Percentiles rank a stretch among this genome's conserved stretches.
Evolutionary conservation across 1,140 invertebrate genomes (phyloP).

Genomic region (Cydia fagiglandana): DNA sequence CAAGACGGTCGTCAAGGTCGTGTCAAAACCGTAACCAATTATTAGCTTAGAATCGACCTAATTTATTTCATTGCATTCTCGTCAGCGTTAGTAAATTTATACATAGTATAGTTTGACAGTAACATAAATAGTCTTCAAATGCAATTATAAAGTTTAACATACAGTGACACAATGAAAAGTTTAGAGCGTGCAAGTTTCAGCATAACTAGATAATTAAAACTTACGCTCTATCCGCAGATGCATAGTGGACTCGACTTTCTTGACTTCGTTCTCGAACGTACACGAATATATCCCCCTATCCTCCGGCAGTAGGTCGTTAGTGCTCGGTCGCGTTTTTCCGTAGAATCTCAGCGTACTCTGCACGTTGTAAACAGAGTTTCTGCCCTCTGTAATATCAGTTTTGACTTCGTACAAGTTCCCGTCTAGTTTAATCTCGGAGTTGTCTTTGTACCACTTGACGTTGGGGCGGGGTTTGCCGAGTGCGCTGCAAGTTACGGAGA

Average conservation of each 20-base stretch:
- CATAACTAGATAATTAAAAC: constrained; percentile 57
- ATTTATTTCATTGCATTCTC: not conserved
- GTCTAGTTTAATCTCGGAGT: constrained; percentile 86
- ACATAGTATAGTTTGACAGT: constrained; percentile 4
- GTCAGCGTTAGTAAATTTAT: not conserved
- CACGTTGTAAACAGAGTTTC: constrained; percentile 88
- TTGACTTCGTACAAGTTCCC: constrained; percentile 89
- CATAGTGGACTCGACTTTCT: constrained; percentile 91
- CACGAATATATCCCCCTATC: constrained; percentile 94
- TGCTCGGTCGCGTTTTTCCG: constrained; percentile 86
- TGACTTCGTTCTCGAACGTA: constrained; percentile 93
- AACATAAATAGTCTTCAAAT: constrained; percentile 11
- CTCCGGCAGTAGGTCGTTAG: constrained; percentile 87
- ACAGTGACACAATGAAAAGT: constrained; percentile 9
- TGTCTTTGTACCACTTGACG: constrained; percentile 93
- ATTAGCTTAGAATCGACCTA: no score
- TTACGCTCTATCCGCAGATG: constrained; percentile 93
- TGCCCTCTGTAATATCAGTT: constrained; percentile 86
- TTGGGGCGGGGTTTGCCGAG: constrained; percentile 92
- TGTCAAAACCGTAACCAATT: no score
- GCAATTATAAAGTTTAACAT: constrained; percentile 18
- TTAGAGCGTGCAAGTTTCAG: not conserved
- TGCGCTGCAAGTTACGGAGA: constrained; percentile 89
- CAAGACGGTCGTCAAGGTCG: no score
- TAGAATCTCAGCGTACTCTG: constrained; percentile 90